Conservation (phyloP, 2,113 vertebrate species). For the Cryptomyrus ogoouensis region DNA sequence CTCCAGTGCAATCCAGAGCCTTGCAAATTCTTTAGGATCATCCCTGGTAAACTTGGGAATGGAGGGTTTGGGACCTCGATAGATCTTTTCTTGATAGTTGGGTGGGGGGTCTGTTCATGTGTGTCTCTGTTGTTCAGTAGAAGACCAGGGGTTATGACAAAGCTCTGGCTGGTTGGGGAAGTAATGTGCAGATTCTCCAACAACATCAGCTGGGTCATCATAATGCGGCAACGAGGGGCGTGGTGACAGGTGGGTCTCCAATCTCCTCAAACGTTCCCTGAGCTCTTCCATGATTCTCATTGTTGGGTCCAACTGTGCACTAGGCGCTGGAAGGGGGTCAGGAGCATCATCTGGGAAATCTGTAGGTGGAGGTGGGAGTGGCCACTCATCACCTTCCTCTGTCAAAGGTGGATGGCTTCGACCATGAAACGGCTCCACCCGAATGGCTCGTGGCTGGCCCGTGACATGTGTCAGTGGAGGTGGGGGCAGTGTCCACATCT, state of each 20-base stretch:
- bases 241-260: not conserved
- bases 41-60: not conserved
- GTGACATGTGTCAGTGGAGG: not conserved
- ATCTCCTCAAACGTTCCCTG: not conserved
- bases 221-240: not conserved
- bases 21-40: not conserved
- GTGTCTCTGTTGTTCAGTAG: no score
- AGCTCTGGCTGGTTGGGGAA: no score
- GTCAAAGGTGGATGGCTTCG: not conserved
- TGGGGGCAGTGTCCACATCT: not conserved
- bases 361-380: not conserved
- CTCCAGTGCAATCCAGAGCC: not conserved
- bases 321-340: not conserved
- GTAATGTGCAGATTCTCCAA: not conserved
- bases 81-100: not conserved
- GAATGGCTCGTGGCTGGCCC: not conserved
- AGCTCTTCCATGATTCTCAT: not conserved
- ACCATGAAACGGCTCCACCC: not conserved
- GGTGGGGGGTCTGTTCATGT: not conserved
- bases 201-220: not conserved
- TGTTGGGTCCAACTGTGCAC: not conserved
- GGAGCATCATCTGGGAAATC: not conserved
- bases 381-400: not conserved
- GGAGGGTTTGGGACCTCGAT: not conserved
- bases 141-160: no score